Conservation (phyloP, 2,888 invertebrate species). For the Napeogenes inachia region DNA sequence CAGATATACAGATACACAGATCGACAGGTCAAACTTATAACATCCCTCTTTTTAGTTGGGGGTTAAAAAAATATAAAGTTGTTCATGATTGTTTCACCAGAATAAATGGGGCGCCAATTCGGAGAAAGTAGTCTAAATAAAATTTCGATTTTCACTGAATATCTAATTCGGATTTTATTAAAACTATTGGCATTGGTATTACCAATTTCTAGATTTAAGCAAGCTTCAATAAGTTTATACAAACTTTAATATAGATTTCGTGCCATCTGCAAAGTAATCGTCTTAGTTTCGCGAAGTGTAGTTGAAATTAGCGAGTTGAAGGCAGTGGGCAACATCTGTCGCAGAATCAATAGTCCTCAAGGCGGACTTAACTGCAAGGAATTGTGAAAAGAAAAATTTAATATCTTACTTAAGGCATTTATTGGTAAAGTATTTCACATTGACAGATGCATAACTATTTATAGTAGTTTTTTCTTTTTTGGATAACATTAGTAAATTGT, state of each 20-base stretch:
- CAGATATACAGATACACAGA: too few species aligned
- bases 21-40: too few species aligned
- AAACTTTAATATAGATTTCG: conserved; percentile 33
- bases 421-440: background rate
- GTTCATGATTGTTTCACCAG: too few species aligned
- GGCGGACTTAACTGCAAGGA: conserved; percentile 26
- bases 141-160: too few species aligned
- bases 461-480: too few species aligned
- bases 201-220: background rate
- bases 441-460: background rate
- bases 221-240: conserved; percentile 21
- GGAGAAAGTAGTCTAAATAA: too few species aligned
- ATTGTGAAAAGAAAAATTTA: conserved; percentile 23
- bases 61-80: too few species aligned
- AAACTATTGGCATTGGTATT: too few species aligned
- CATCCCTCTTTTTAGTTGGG: too few species aligned
- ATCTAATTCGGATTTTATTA: too few species aligned
- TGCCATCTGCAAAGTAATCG: conserved; percentile 37
- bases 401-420: conserved; percentile 20
- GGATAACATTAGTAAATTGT: too few species aligned
- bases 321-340: conserved; percentile 38
- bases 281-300: conserved; percentile 35
- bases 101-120: too few species aligned
- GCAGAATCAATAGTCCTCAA: conserved; percentile 31
- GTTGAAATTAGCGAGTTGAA: conserved; percentile 37